These are phyloP conservation scores for Lepidothrix coronata DNA, from an alignment of 2,113 vertebrate species.

Conservation along the genomic window DNA sequence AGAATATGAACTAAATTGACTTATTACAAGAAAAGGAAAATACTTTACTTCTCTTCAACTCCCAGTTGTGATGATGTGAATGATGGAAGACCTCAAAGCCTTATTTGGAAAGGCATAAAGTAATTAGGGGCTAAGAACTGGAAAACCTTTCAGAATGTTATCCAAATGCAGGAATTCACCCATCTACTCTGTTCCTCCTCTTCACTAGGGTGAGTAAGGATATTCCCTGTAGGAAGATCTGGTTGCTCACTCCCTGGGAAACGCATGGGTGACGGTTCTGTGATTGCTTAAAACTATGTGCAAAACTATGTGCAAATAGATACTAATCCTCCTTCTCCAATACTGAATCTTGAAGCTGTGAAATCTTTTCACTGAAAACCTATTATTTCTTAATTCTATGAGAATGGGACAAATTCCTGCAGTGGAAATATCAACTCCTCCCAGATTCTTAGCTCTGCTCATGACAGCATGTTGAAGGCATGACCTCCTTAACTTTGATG, in stretches of 20 bases:
- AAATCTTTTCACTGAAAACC: background rate
- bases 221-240: background rate
- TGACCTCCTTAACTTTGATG: background rate
- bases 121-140: background rate
- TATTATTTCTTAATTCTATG: background rate
- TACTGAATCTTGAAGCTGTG: background rate
- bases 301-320: background rate
- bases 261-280: background rate
- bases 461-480: background rate
- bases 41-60: background rate
- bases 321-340: background rate
- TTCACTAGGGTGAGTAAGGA: background rate
- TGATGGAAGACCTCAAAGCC: background rate
- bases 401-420: background rate
- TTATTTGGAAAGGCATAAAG: slow-evolving; percentile 27
- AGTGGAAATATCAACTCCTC: background rate
- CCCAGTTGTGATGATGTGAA: background rate
- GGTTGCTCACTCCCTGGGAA: background rate
- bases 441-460: background rate
- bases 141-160: background rate
- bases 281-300: background rate
- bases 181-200: background rate
- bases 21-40: slow-evolving; percentile 11
- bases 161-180: background rate
- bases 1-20: background rate